Evolutionary conservation across 2,113 vertebrate genomes (phyloP).

Genomic region (Galbula dea): DNA sequence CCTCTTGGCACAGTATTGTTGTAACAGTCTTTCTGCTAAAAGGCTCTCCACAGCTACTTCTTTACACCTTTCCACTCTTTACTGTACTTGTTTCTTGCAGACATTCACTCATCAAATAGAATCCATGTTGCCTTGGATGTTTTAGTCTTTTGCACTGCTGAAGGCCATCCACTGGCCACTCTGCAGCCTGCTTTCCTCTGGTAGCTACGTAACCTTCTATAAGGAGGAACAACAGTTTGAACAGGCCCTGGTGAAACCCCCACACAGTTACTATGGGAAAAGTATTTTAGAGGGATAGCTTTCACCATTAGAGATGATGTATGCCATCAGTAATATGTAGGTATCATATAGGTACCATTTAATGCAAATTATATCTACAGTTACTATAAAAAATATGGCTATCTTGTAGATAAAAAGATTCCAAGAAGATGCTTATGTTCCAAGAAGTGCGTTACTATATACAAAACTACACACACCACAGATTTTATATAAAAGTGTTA

Average conservation of each 20-base stretch:
- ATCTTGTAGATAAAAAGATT: not conserved
- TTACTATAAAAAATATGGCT: not conserved
- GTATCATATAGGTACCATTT: not conserved
- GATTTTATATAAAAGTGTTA: not conserved
- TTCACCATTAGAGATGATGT: not conserved
- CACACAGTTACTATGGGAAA: not conserved
- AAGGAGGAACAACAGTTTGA: not conserved
- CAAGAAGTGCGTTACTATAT: not conserved
- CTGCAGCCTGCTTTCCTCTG: not conserved
- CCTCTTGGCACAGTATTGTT: not conserved
- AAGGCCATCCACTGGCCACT: not conserved
- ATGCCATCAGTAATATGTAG: accelerated
- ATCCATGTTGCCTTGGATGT: accelerated
- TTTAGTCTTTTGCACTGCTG: not conserved
- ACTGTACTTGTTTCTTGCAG: not conserved
- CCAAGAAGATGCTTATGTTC: no score
- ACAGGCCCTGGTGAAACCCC: not conserved
- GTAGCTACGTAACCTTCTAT: not conserved
- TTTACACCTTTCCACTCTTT: not conserved
- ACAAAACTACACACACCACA: not conserved
- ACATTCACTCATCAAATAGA: not conserved
- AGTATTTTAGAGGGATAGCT: not conserved
- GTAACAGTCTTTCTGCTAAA: not conserved
- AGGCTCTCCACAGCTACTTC: not conserved
- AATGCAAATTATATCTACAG: not conserved